These are phyloP conservation scores for Linnaemya vulpina DNA, from an alignment of 2,888 invertebrate genomes.

Conservation along the genomic window DNA sequence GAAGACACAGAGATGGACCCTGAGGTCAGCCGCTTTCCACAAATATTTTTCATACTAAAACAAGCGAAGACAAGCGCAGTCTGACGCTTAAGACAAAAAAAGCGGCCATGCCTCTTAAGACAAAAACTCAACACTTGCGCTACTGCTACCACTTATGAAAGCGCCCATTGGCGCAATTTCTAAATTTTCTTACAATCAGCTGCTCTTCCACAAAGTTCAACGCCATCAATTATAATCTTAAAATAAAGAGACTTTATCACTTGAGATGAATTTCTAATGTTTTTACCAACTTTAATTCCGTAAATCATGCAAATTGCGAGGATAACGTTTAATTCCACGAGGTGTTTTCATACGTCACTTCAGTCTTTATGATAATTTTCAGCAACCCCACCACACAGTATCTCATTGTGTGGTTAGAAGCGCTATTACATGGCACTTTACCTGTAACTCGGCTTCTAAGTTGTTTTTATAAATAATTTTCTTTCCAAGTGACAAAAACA, in stretches of 20 bases:
- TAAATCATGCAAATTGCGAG: background rate
- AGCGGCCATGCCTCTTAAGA: too few relatives aligned
- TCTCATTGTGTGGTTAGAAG: background rate
- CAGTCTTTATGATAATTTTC: background rate
- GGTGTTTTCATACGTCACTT: background rate
- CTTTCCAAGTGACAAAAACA: background rate
- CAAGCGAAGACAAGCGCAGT: too few relatives aligned
- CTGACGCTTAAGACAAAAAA: too few relatives aligned
- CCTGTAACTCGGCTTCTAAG: background rate
- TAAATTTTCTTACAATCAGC: too few relatives aligned
- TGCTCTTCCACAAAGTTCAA: background rate
- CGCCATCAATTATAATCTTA: background rate
- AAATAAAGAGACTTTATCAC: background rate
- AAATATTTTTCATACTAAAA: too few relatives aligned
- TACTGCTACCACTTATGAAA: too few relatives aligned
- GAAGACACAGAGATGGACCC: too few relatives aligned
- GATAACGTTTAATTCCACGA: background rate
- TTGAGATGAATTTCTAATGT: background rate
- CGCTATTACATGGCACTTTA: background rate
- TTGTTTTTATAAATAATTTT: background rate
- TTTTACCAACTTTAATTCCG: background rate
- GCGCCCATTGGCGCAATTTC: too few relatives aligned
- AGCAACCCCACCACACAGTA: background rate
- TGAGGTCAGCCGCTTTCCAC: too few relatives aligned
- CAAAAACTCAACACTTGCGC: too few relatives aligned